These are phyloP conservation scores for Turdus rufiventris DNA, from an alignment of 2,113 vertebrate genomes.

Conservation along the genomic window DNA sequence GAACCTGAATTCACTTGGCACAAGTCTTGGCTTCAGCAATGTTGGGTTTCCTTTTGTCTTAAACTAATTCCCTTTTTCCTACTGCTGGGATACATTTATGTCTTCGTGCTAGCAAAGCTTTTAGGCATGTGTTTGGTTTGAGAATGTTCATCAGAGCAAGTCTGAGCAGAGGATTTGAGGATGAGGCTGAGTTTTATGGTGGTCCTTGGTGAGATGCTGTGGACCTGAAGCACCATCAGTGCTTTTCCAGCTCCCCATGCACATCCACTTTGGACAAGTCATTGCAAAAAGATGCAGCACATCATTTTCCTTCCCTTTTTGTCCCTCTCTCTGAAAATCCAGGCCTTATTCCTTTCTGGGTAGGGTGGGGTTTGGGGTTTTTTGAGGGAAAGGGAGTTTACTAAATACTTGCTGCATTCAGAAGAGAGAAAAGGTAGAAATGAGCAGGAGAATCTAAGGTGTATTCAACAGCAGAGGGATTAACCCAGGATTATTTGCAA, in stretches of 20 bases:
- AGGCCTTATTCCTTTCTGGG: background rate
- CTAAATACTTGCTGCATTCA: background rate
- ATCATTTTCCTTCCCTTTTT: background rate
- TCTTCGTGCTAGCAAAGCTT: background rate
- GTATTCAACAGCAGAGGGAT: background rate
- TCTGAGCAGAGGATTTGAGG: background rate
- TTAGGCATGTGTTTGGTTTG: background rate
- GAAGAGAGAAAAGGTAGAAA: background rate
- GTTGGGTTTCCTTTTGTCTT: slow-evolving; percentile 55
- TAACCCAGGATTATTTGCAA: background rate
- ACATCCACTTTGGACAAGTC: accelerated
- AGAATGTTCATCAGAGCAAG: background rate
- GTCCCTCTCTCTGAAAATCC: background rate
- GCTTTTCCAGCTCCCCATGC: background rate
- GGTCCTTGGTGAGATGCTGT: background rate
- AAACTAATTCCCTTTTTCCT: slow-evolving; percentile 40
- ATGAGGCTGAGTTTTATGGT: background rate
- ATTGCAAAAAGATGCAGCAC: background rate
- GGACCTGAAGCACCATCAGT: background rate
- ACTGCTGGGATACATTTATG: background rate
- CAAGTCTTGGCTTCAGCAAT: background rate
- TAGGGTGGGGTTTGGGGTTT: background rate
- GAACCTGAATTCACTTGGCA: slow-evolving; percentile 50
- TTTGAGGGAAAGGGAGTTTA: background rate
- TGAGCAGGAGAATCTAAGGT: background rate